Evolutionary conservation across 2,797 vertebrate genomes (phyloP).

Genomic region (Borostomias antarcticus): DNA sequence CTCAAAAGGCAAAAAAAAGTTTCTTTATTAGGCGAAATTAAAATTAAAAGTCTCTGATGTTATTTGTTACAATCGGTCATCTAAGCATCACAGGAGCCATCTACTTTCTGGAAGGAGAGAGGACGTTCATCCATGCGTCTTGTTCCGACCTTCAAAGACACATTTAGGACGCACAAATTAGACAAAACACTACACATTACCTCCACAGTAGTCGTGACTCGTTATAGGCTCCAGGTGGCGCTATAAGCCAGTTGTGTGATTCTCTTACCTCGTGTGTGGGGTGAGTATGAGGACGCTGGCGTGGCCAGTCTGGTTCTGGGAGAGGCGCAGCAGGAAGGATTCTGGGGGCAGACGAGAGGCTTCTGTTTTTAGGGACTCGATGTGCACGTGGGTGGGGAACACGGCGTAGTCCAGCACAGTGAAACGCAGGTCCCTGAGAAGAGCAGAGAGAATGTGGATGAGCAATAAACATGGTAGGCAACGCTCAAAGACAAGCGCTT

Average conservation of each 20-base stretch:
- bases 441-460: background rate
- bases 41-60: no score
- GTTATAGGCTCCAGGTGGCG: background rate
- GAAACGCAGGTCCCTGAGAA: conserved; percentile 70
- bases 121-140: conserved; percentile 60
- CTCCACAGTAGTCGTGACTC: background rate
- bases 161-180: background rate
- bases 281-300: conserved; percentile 66
- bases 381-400: conserved; percentile 67
- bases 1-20: no score
- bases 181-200: background rate
- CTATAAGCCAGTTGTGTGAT: background rate
- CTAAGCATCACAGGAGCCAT: background rate
- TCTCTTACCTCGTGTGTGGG: conserved; percentile 39
- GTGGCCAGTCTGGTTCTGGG: conserved; percentile 54
- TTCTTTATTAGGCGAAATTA: no score
- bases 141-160: conserved; percentile 55
- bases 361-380: conserved; percentile 60
- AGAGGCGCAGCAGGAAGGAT: conserved; percentile 73
- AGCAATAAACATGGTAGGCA: background rate
- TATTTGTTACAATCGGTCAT: no score
- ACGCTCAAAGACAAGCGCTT: background rate
- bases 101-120: conserved; percentile 28
- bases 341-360: conserved; percentile 65
- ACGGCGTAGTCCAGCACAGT: conserved; percentile 70